Base-by-base conservation (phyloP, 2,888 invertebrate genomes). In the Eupsilia transversa region DNA sequence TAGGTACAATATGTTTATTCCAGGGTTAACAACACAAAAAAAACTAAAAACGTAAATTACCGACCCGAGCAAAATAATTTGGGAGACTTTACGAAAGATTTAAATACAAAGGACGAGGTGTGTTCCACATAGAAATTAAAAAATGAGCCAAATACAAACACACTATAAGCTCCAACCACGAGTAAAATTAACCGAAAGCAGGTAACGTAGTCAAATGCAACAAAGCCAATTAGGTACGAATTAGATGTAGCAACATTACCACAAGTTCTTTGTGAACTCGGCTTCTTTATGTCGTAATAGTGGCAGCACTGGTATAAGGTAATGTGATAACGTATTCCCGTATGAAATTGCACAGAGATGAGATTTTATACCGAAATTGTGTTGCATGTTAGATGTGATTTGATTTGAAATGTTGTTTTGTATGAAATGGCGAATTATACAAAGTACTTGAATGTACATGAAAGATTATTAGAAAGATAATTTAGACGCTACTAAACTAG, bases 181-280 rank as follows among this genome's bases (percentile, higher is more conserved):
- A 69, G 74, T 61, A 60, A 80, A 84, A 69, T 82, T 82, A 67
- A 65, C 60, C 49, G 9, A 69, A 74, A 80, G 54, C 68, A 60
- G 49, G 68, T 70, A 54, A 72, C 43, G 72, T 75, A 80, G 75
- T 72, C 60, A 72, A 72, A 82, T 84, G 76, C 81, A 72, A 72
- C 81, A 72, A 72, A 82, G 85, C 72, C 68, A 82, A 82, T 82
- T 84, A 82, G 57, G 66, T 56, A 72, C 72, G 81, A 84, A 84
- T 84, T 84, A 82, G 68, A 80, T 72, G 84, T 61, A 35, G 71
- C 65, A 80, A 82, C 72, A 72, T 80, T 80, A 69, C 71, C 41
- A 17, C 71, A 63, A 79, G 65, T 84, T 84, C 81, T 82, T 84
- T 80, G 82, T 82, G 52, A 59, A 63, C n/a, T 59, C 65, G n/a